Evolutionary conservation across 1,140 invertebrate genomes (phyloP), one percentile per base, ranked within the genome.

Genomic region (Oreohelix idahoensis): DNA sequence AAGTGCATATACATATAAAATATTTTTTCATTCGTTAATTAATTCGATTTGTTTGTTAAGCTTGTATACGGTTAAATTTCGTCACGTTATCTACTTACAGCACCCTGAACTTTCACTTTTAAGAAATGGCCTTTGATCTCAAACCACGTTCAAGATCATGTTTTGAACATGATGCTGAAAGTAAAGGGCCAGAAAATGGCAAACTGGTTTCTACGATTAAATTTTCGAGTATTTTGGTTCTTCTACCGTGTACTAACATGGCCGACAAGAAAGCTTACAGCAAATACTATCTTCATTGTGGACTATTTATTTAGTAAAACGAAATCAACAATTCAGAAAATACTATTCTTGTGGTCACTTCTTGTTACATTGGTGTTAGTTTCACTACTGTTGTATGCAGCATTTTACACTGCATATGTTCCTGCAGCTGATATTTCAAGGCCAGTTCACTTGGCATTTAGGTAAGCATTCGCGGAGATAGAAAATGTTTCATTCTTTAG

Each of bases 361-460:
- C 4, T 73, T 32, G 15, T 82, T 29, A 39, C 20, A 1, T 23
- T 82, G 35, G 29, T 53, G 35, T 58, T 42, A 39, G n/a, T 58
- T 45, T 38, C 80, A 1, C 5, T 82, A 26, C 17, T 82, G 20
- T 58, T 63, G 20, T 82, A 82, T 58, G 42, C 71, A 36, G 32
- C 49, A 13, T 82, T 82, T 63, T 75, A 74, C 32, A 10, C 49
- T 63, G 23, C 45, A 29, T 82, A 82, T 63, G n/a, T 82, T 10
- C 80, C 80, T 13, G 73, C 80, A 58, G 80, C 80, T 51, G 80
- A 82, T 63, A 82, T 82, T 70, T 36, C 32, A 58, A 82, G 36
- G n/a, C 63, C 79, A 39, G 79, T 81, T 15, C 69, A 81, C 45
- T 29, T 81, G 26, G 23, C 66, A 29, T 81, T 81, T 53, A 81